Percentiles rank a stretch among this genome's conserved stretches.
Conservation (phyloP, 2,113 vertebrate species). For the Brienomyrus brachyistius region DNA sequence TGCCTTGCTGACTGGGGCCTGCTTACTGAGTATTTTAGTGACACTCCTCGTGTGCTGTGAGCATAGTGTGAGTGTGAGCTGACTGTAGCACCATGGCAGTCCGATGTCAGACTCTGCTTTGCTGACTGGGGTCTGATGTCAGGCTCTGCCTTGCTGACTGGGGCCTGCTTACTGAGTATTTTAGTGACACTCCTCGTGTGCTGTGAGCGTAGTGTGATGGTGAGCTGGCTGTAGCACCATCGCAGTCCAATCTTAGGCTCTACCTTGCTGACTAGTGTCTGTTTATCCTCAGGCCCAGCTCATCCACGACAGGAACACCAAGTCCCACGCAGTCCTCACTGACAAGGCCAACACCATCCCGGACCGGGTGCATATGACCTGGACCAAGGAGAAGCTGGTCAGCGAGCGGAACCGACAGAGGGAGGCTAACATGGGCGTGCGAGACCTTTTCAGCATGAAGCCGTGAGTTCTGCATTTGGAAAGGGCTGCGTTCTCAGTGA, state of each 20-base stretch:
- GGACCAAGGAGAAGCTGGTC: constrained; percentile 87
- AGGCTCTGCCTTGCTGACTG: background rate
- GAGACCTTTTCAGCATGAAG: constrained; percentile 87
- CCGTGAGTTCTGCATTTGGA: constrained; percentile 69
- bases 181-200: background rate
- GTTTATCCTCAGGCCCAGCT: constrained; percentile 69
- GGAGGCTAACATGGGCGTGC: constrained; percentile 63
- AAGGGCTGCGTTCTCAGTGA: background rate
- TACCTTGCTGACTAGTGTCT: background rate
- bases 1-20: too few species aligned
- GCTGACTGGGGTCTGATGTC: background rate
- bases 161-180: background rate
- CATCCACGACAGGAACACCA: constrained; percentile 84
- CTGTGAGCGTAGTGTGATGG: background rate
- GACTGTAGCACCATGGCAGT: too few species aligned
- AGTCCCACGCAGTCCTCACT: constrained; percentile 52
- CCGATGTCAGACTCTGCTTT: background rate
- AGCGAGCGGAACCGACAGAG: constrained; percentile 71
- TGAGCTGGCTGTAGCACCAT: background rate
- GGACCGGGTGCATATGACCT: constrained; percentile 87
- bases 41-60: too few species aligned
- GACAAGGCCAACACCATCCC: constrained; percentile 48
- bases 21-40: too few species aligned
- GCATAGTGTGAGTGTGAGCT: too few species aligned
- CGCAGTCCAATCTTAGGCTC: background rate